Percentiles rank a stretch among this genome's conserved stretches.
These are phyloP conservation scores for Rotaria sp. DNA, from an alignment of 2,888 invertebrate species.

Conservation along the genomic window DNA sequence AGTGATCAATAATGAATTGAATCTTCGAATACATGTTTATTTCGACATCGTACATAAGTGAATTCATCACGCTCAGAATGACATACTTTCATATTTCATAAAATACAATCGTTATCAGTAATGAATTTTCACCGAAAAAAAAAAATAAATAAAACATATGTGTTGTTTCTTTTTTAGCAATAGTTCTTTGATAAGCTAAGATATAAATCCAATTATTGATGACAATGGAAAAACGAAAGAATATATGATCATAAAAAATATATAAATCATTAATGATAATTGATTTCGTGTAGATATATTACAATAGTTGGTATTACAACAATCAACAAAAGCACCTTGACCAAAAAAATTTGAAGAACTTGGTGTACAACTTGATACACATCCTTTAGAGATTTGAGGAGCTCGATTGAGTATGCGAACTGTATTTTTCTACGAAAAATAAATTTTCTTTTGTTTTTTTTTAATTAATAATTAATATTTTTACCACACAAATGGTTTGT, in stretches of 20 bases:
- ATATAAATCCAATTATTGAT: too few relatives aligned
- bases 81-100: too few relatives aligned
- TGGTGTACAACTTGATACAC: not conserved
- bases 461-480: not conserved
- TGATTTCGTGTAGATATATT: not conserved
- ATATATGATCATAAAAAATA: not conserved
- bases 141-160: too few relatives aligned
- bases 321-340: not conserved
- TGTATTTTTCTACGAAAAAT: not conserved
- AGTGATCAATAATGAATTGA: too few relatives aligned
- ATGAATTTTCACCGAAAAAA: too few relatives aligned
- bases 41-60: too few relatives aligned
- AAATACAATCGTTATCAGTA: too few relatives aligned
- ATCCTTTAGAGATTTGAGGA: not conserved
- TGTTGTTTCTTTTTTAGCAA: too few relatives aligned
- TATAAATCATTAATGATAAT: not conserved
- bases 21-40: too few relatives aligned
- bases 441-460: not conserved
- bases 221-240: not conserved
- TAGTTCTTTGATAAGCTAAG: too few relatives aligned
- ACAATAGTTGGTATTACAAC: constrained; percentile 6
- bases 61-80: too few relatives aligned
- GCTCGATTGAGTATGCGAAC: not conserved
- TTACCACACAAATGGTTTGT: constrained; percentile 10
- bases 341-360: not conserved